Base-by-base conservation (phyloP, 1,140 invertebrate species). In the Ceratosolen fusciceps region DNA sequence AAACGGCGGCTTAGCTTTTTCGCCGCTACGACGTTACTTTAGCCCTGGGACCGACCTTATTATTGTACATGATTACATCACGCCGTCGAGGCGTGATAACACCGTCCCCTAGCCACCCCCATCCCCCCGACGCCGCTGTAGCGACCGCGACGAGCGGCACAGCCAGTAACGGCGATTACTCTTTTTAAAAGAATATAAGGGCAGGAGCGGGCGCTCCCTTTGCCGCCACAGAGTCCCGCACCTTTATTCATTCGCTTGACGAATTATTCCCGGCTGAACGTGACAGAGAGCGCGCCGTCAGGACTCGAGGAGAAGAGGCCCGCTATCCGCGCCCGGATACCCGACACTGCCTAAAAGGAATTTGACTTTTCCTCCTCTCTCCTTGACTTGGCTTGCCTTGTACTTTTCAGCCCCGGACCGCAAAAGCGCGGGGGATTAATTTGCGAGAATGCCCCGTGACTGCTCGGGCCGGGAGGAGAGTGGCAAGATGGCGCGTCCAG, bases 171-270 rank as follows among this genome's bases (percentile, higher is more conserved):
- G 5, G 1, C 73, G 58, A 65, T 65, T 65, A 65, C 58, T 29
- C 43, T 24, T 56, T 3, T n/a, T 19, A 26, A 74, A 56, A 37
- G 29, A 54, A 74, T 43, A 19, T 31, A 60, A 74, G n/a, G n/a
- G n/a, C n/a, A n/a, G n/a, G 54, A 4, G 39, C 72, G 26, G 43
- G 29, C 47, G 47, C 19, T 54, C 52, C 21, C 68, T 71, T 71
- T 71, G 47, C 24, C 24, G n/a, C n/a, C 49, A 7, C 24, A 29
- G 19, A 75, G 58, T 52, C 37, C 47, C 73, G 73, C 8, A 7
- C 24, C 49, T 31, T 43, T 65, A 65, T 75, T 34, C 37, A 65
- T 65, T 62, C 60, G 29, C 47, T 75, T 65, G 56, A 74, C 31
- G 37, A 60, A 74, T 74, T 74, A 74, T 43, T 56, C 16, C 29